Evolutionary conservation across 2,797 vertebrate genomes (phyloP), one percentile per base, ranked within the genome.

Genomic region (Hephaestus fuliginosus): DNA sequence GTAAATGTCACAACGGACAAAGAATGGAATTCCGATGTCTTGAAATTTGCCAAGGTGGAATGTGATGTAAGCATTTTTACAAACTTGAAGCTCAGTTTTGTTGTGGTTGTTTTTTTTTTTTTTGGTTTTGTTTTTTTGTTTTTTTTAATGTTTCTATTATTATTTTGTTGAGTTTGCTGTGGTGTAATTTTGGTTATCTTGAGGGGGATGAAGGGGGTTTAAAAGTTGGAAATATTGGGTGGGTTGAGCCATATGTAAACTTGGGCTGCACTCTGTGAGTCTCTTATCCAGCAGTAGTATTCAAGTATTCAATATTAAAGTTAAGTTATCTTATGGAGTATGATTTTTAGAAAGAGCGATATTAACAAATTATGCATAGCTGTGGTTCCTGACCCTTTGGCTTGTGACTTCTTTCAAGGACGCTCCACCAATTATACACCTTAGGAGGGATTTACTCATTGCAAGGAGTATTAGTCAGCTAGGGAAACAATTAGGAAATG

Each of bases 1-100:
- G 89, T 89, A 89, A 87, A 91, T 87, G 87, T 88, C 58, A 71
- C 6, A 68, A 85, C 3, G 64, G 88, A 92, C 83, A 63, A 86
- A 84, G 90, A 87, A 88, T 89, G 90, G 84, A 88, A 83, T 58
- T 85, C 46, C 57, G 74, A 85, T 78, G 83, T 90, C 78, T 76
- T 88, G 72, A 93, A 86, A 85, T 82, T 76, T 86, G 86, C 78
- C 65, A 28, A 80, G 87, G 73, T 86, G 76, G 88, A 90, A 90
- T 88, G 88, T 91, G 78, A 92, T 87, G 81, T 90, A 91, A 83
- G 82, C 89, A 83, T 92, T 94, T 93, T 93, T 93, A 93, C 91
- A 89, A 90, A 94, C 92, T 95, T 93, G 81, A 94, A 94, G 60
- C 84, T 94, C 78, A 85, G 69, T 92, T 89, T 85, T 74, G 61